Percentiles rank a stretch among this genome's conserved stretches.
phyloP scores from a whole-genome alignment of 1,140 invertebrate genomes.

The Rhynchophorus ferrugineus region DNA sequence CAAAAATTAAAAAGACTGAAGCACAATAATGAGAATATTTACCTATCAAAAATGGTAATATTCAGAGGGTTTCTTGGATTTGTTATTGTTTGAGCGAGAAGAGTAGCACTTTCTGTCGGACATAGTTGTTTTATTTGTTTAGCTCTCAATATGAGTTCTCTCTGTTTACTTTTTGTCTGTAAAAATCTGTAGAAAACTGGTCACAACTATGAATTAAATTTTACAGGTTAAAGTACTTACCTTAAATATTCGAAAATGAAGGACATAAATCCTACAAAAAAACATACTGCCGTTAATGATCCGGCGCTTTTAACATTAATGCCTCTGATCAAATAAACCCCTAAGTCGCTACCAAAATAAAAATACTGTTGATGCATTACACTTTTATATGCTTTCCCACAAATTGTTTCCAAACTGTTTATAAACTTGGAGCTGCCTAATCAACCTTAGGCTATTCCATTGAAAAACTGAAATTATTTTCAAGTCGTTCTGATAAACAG shows the following conservation, averaged over 20 bases:
- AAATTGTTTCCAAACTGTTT: background rate
- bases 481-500: no score
- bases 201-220: background rate
- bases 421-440: no score
- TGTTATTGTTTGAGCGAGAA: conserved; percentile 25
- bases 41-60: conserved; percentile 32
- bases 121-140: conserved; percentile 36
- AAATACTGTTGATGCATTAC: conserved; percentile 28
- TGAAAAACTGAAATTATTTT: no score
- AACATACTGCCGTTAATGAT: conserved; percentile 32
- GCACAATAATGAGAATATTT: background rate
- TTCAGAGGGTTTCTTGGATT: conserved; percentile 28
- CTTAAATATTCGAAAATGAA: conserved; percentile 39
- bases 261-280: conserved; percentile 30
- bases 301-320: conserved; percentile 27
- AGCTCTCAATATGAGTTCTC: conserved; percentile 31
- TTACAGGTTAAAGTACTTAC: conserved; percentile 2
- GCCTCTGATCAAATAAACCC: conserved; percentile 36
- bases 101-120: conserved; percentile 30
- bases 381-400: no score
- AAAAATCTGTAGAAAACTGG: conserved; percentile 22
- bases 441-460: no score
- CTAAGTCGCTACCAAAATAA: conserved; percentile 35
- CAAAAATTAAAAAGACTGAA: background rate
- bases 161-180: conserved; percentile 37